Base-by-base conservation (phyloP, 2,888 invertebrate species). In the Tuberolachnus salignus region DNA sequence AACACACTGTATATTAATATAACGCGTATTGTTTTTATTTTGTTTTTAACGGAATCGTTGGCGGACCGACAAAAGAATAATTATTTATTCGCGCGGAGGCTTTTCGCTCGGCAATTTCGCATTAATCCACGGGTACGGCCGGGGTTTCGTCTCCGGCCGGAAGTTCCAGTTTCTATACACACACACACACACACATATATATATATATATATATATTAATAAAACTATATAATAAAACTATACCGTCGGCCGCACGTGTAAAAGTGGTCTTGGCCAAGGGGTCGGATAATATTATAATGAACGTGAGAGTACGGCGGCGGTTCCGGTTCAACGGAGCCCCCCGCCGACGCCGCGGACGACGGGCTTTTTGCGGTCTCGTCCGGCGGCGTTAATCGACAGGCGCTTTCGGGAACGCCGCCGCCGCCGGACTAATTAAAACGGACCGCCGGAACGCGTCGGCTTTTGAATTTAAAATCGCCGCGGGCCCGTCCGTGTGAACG, bases 371-470 rank as follows among this genome's bases (percentile, higher is more conserved):
- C 34, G 72, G 72, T 72, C 59, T 49, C 49, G 49, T 72, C 61
- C 61, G 61, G 59, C 19, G 49, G 19, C 72, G 49, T 72, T 72
- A 72, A 72, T 72, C 72, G 72, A 72, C 72, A 61, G 61, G 49
- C 61, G 46, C 61, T 72, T 61, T 61, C 14, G 23, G 57, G 61
- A 51, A 59, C 26, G 57, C 67, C 53, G 34, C 46, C 26, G 57
- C 67, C 53, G 34, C 46, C 26, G 34, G 49, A 61, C 72, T 34
- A 61, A 72, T 59, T 49, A 8, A 72, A 72, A 61, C 26, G 21
- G 11, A 1, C 26, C 4, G 34, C 11, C 34, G 34, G 3, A 34
- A 3, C 34, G 34, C 34, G 6, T 34, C 34, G 34, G 6, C 34
- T 34, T 34, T 69, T 13, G 19, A 69, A 34, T 53, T 34, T 34